These are phyloP conservation scores for Sycophaga agraensis DNA, from an alignment of 1,140 invertebrate species.

Conservation along the genomic window DNA sequence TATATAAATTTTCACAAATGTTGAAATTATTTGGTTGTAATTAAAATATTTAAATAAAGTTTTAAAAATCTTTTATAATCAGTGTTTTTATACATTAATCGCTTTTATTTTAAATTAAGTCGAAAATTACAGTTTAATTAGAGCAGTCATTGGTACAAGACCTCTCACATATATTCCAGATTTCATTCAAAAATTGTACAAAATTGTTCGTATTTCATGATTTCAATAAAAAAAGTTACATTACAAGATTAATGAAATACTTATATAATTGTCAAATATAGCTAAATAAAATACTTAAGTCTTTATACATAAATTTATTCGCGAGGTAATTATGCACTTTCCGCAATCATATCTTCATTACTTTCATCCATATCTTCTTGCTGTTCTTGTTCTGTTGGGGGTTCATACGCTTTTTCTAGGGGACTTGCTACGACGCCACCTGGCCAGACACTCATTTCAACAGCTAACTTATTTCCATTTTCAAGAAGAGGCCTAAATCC, in stretches of 20 bases:
- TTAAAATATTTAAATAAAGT: constrained; percentile 12
- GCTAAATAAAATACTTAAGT: constrained; percentile 1
- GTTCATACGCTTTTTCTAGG: constrained; percentile 86
- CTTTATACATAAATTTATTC: constrained; percentile 13
- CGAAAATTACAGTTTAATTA: constrained; percentile 1
- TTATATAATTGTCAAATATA: constrained; percentile 8
- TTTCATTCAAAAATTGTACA: constrained; percentile 14
- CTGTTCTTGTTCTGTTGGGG: constrained; percentile 63
- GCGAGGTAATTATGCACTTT: constrained; percentile 46
- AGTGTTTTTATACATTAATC: not conserved
- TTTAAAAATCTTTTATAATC: not conserved
- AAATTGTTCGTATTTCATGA: no score
- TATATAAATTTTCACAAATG: no score
- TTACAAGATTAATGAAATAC: not conserved
- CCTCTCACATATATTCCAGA: not conserved
- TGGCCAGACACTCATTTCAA: constrained; percentile 87
- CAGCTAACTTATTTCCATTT: constrained; percentile 64
- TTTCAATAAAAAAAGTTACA: constrained; percentile 6
- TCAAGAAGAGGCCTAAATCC: constrained; percentile 89
- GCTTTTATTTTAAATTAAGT: constrained; percentile 1
- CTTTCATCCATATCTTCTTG: constrained; percentile 60
- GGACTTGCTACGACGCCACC: constrained; percentile 91
- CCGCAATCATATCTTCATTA: constrained; percentile 62
- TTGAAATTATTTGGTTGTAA: no score
- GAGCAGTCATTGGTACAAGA: not conserved